A percentile compares a stretch with the other conserved stretches of the same genome.
Evolutionary conservation across 2,888 invertebrate genomes (phyloP).

Genomic region (Eupithecia pulchellata): DNA sequence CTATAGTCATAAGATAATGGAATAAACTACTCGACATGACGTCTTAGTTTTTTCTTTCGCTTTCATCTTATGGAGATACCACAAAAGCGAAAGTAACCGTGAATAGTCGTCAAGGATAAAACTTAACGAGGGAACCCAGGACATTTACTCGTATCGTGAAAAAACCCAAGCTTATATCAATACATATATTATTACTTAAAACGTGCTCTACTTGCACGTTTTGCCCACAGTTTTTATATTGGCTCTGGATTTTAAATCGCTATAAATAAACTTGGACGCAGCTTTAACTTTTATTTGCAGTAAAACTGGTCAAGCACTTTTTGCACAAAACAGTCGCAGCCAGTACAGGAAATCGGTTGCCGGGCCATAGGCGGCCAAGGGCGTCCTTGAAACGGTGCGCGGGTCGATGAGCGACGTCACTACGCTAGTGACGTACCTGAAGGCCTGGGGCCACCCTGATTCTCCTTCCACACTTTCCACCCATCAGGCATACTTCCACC

Average conservation of each 20-base stretch:
- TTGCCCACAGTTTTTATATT: not conserved
- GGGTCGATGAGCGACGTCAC: constrained; percentile 81
- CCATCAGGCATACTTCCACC: constrained; percentile 53
- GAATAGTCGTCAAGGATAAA: not conserved
- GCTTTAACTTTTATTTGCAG: constrained; percentile 17
- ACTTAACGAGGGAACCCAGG: not conserved
- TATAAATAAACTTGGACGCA: constrained; percentile 11
- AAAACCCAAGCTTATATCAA: not conserved
- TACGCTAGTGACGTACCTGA: constrained; percentile 68
- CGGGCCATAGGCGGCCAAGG: constrained; percentile 66
- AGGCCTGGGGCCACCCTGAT: constrained; percentile 63
- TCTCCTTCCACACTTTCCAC: constrained; percentile 55
- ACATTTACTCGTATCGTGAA: not conserved
- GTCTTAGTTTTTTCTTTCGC: not conserved
- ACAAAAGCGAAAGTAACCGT: constrained; percentile 1
- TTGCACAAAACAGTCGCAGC: constrained; percentile 50
- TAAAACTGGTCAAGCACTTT: constrained; percentile 34
- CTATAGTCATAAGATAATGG: no score
- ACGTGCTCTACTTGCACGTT: not conserved
- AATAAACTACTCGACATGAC: no score
- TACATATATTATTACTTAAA: no score
- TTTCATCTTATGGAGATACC: not conserved
- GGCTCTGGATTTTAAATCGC: not conserved
- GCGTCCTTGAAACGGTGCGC: constrained; percentile 78
- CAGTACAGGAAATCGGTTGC: constrained; percentile 67